Evolutionary conservation across 2,888 invertebrate genomes (phyloP), one percentile per base, ranked within the genome.

Genomic region (Polylopha cassiicola): DNA sequence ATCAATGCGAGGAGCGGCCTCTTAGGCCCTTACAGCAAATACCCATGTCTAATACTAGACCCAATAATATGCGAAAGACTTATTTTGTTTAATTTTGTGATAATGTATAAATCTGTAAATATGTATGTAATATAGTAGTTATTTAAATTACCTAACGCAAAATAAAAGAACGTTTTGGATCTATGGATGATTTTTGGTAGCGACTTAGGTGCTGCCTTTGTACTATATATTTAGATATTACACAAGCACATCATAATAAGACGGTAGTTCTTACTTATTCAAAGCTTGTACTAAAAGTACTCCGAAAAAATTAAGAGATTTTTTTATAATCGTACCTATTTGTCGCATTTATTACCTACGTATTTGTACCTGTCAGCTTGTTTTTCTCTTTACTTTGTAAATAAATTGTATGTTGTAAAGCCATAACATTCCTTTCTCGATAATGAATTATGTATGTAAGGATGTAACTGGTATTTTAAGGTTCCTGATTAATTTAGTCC

Each of bases 1-100:
- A 84, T 47, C 85, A 84, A 50, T 81, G 85, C 44, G 86, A 86
- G 56, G 85, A 86, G 55, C 63, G 81, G 37, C 86, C 86, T 9
- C 68, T 87, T 39, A 73, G 84, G 69, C 81, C 86, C 7, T 65
- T 76, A 18, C 84, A 84, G 58, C 85, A 84, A 59, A 82, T 82
- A 50, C 84, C 84, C 39, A 78, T 85, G 78, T 78, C 81, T 21
- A 78, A 73, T 50, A 75, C 82, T 46, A 70, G 80, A 43, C 85
- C 73, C 43, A 61, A 62, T 47, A 73, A 84, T 51, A 71, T 81
- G 54, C 71, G 86, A 70, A 86, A 86, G 66, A 86, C 86, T 70
- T 86, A 86, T 53, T 86, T 86, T 65, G 86, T 86, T 48, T 86
- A 76, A 74, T 46, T 50, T 54, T 65, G 56, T 61, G 55, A 60